Evolutionary conservation across 1,140 invertebrate genomes (phyloP).

Genomic region (Anastrepha ludens): DNA sequence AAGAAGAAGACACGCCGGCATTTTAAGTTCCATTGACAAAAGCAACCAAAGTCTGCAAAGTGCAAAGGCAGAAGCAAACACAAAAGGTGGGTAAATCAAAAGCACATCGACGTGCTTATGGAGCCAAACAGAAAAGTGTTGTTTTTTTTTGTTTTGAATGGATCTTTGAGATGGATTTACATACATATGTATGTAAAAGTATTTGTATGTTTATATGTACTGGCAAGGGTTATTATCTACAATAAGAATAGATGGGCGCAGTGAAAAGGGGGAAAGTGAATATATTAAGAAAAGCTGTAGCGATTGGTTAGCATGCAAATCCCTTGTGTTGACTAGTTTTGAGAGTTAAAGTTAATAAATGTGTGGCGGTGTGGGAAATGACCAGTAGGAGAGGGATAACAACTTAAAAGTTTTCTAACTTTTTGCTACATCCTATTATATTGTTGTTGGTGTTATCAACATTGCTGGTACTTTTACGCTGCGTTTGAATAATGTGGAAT

Average conservation of each 20-base stretch:
- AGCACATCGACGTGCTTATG: not conserved
- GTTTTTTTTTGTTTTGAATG: not conserved
- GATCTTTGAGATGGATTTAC: not conserved
- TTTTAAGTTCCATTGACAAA: slow-evolving; percentile 43
- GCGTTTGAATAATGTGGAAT: not conserved
- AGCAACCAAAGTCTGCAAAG: slow-evolving; percentile 12
- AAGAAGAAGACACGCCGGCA: not conserved
- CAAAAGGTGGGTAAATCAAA: slow-evolving; percentile 50
- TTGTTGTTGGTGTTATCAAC: too few species aligned
- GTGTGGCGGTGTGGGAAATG: not conserved
- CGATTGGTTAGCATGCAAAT: not conserved
- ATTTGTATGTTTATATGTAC: not conserved
- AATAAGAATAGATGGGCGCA: not conserved
- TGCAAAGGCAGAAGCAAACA: slow-evolving; percentile 27
- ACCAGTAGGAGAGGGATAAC: not conserved
- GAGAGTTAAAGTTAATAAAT: not conserved
- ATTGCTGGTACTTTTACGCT: not conserved
- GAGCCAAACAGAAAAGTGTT: not conserved
- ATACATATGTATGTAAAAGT: not conserved
- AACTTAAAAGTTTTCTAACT: not conserved
- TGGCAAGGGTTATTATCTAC: not conserved
- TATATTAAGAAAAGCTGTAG: not conserved
- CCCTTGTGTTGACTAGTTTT: not conserved
- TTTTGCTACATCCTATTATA: not conserved
- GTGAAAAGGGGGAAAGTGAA: not conserved